Conservation (phyloP, 2,113 vertebrate genomes). For the Heptranchias perlo region DNA sequence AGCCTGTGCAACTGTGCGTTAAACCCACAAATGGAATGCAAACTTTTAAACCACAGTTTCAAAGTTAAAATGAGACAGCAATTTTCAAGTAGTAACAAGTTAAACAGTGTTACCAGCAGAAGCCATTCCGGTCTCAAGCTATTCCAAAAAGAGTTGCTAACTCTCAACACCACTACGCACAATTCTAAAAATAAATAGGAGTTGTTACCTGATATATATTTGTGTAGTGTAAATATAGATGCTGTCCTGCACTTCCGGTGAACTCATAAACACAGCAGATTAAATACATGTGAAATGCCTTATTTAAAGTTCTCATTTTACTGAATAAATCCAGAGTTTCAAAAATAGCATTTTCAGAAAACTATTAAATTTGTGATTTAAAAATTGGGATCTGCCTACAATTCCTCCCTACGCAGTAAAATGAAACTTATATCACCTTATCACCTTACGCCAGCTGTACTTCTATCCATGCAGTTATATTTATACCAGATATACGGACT, state of each 20-base stretch:
- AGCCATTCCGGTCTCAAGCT: background rate
- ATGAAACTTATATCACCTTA: background rate
- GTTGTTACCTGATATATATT: conserved; percentile 7
- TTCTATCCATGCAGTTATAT: background rate
- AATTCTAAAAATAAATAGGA: background rate
- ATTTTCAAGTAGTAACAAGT: background rate
- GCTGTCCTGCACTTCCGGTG: background rate
- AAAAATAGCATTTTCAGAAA: background rate
- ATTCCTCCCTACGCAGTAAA: too few relatives aligned
- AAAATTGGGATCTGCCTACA: background rate
- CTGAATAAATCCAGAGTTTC: background rate
- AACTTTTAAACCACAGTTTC: background rate
- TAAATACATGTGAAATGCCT: background rate
- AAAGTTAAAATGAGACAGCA: background rate
- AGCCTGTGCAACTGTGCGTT: background rate
- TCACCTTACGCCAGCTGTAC: background rate
- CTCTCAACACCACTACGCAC: background rate
- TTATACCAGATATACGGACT: background rate
- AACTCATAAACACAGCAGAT: background rate
- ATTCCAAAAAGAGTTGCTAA: background rate
- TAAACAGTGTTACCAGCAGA: conserved; percentile 14
- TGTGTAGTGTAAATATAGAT: conserved; percentile 9
- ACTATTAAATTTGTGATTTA: background rate
- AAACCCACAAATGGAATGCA: background rate
- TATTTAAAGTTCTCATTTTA: background rate